phyloP scores from a whole-genome alignment of 2,113 vertebrate genomes.

The Apteryx mantelli region DNA sequence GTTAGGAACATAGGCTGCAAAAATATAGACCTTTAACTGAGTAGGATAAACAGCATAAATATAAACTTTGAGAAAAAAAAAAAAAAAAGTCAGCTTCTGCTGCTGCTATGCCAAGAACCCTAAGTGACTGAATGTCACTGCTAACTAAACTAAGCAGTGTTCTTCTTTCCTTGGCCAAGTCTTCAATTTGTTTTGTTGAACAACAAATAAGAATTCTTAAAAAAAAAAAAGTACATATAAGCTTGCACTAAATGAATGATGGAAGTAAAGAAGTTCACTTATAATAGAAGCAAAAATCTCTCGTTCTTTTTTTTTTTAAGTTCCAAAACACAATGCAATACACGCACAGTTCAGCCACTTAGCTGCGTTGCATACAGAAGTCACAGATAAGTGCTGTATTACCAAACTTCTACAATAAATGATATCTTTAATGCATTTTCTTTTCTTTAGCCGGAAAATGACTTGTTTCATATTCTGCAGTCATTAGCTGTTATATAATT shows the following conservation, averaged over 20 bases:
- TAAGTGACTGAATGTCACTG: not conserved
- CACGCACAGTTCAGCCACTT: not conserved
- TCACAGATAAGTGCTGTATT: not conserved
- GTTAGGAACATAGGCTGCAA: not conserved
- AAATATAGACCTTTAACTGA: not conserved
- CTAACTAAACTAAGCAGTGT: not conserved
- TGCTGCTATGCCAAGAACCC: not conserved
- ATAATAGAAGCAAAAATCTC: not conserved
- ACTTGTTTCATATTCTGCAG: not conserved
- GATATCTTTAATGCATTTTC: not conserved
- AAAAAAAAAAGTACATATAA: not conserved
- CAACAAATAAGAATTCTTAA: not conserved
- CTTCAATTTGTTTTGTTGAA: not conserved
- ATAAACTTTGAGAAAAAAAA: not conserved
- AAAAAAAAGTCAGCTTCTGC: not conserved
- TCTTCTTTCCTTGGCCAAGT: not conserved
- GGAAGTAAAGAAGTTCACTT: not conserved
- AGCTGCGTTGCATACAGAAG: not conserved
- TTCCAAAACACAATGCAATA: not conserved
- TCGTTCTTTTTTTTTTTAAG: not conserved
- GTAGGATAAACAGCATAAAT: not conserved
- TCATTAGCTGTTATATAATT: not conserved
- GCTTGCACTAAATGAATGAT: not conserved
- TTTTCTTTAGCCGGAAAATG: not conserved
- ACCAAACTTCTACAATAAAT: not conserved